Conservation (phyloP, 35 echinoderm and acorn worm genomes). For the Holothuria glaberrima region DNA sequence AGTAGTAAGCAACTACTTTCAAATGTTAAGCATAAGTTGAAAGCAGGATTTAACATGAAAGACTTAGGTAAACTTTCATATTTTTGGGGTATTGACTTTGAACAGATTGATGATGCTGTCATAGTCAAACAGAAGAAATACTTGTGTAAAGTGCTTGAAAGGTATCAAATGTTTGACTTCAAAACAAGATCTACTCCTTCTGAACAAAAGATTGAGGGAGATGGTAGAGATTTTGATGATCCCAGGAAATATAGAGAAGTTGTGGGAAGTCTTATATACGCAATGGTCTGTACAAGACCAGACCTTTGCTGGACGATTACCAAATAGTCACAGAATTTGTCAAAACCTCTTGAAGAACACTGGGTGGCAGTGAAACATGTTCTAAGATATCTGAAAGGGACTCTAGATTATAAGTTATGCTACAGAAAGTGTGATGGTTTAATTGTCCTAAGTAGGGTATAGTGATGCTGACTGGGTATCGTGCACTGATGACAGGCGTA, state of each 20-base stretch:
- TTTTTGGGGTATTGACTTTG: slow-evolving; percentile 73
- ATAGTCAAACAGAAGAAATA: slow-evolving; percentile 37
- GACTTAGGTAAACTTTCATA: slow-evolving; percentile 45
- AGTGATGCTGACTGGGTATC: slow-evolving; percentile 69
- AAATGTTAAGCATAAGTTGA: slow-evolving; percentile 23
- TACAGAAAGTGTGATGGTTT: background rate
- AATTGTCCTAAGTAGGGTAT: slow-evolving; percentile 28
- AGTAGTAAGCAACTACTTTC: background rate
- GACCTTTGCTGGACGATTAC: slow-evolving; percentile 50
- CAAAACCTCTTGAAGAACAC: slow-evolving; percentile 50
- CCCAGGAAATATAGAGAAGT: slow-evolving; percentile 39
- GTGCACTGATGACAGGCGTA: slow-evolving; percentile 45
- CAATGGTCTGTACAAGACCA: slow-evolving; percentile 58
- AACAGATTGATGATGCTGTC: slow-evolving; percentile 2
- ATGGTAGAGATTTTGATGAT: background rate
- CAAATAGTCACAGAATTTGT: slow-evolving; percentile 58
- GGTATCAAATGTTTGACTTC: slow-evolving; percentile 21
- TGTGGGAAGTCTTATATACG: slow-evolving; percentile 53
- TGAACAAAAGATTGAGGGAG: slow-evolving; percentile 41
- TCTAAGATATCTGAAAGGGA: slow-evolving; percentile 29
- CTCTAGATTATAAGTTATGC: slow-evolving; percentile 19
- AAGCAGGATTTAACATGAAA: slow-evolving; percentile 58
- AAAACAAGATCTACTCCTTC: slow-evolving; percentile 38
- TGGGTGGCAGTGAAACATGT: slow-evolving; percentile 55
- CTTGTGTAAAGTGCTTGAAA: slow-evolving; percentile 36